These are phyloP conservation scores for Macaca mulatta DNA, from an alignment of 2,113 vertebrate species.

Conservation along the genomic window DNA sequence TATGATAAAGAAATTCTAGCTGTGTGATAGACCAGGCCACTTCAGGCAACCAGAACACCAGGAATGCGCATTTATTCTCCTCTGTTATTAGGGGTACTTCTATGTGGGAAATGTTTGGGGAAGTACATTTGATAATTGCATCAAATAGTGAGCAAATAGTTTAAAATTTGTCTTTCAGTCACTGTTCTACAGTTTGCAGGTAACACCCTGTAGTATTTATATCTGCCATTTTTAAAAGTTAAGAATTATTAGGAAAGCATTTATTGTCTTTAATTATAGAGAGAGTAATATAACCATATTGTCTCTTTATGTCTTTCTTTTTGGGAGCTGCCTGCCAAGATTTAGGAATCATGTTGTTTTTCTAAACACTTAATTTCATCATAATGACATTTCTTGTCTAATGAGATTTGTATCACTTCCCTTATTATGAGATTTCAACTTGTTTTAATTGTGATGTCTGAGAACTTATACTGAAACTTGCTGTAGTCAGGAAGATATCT, in stretches of 20 bases:
- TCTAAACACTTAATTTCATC: background rate
- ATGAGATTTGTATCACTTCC: background rate
- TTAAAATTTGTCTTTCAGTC: background rate
- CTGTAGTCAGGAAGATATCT: background rate
- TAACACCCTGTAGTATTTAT: background rate
- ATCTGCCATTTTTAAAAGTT: background rate
- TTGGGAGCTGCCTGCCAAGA: background rate
- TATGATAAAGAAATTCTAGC: background rate
- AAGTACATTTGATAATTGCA: background rate
- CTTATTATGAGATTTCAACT: background rate
- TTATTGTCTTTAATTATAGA: background rate
- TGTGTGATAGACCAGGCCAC: background rate
- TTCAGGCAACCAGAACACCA: background rate
- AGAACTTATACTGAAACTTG: background rate
- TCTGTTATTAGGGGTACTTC: background rate
- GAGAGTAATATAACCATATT: background rate
- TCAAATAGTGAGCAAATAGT: background rate
- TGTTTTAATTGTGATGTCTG: background rate
- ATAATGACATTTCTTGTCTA: background rate
- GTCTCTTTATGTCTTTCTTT: background rate
- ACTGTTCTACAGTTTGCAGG: background rate
- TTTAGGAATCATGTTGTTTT: conserved; percentile 10
- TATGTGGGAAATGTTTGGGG: background rate
- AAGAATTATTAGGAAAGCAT: background rate
- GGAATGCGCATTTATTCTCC: background rate